Conservation (phyloP, 2,113 vertebrate species). For the Pelusios castaneus region DNA sequence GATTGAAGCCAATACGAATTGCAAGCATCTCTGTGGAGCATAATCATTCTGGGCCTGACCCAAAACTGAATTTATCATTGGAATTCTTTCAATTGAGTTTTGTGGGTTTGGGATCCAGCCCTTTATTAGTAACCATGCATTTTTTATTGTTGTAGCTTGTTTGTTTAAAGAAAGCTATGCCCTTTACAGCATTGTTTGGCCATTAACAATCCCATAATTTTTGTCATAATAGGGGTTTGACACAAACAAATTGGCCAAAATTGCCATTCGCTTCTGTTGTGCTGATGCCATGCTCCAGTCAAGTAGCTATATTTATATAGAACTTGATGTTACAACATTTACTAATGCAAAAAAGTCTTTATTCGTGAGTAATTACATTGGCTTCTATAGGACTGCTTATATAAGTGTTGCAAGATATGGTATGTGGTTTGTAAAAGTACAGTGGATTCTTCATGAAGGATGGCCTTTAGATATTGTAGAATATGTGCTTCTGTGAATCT, state of each 20-base stretch:
- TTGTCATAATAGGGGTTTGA: not conserved
- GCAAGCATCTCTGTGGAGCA: not conserved
- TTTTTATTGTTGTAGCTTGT: not conserved
- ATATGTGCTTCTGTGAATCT: not conserved
- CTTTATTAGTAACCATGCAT: not conserved
- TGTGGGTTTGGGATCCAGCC: not conserved
- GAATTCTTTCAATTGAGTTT: not conserved
- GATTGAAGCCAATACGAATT: not conserved
- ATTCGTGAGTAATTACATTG: conserved; percentile 32
- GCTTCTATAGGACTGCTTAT: conserved; percentile 41
- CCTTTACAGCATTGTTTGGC: not conserved
- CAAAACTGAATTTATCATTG: not conserved
- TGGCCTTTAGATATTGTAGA: not conserved
- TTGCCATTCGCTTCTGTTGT: not conserved
- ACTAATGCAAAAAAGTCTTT: conserved; percentile 51
- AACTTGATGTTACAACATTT: conserved; percentile 56
- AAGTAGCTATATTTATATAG: conserved; percentile 29
- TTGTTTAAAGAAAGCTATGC: not conserved
- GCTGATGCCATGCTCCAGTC: not conserved
- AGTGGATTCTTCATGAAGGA: not conserved
- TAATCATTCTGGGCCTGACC: not conserved
- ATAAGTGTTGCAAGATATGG: not conserved
- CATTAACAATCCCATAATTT: not conserved
- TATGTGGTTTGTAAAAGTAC: not conserved
- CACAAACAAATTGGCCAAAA: conserved; percentile 48